These are phyloP conservation scores for Heliconius cydno DNA, from an alignment of 2,888 invertebrate species.

Conservation along the genomic window DNA sequence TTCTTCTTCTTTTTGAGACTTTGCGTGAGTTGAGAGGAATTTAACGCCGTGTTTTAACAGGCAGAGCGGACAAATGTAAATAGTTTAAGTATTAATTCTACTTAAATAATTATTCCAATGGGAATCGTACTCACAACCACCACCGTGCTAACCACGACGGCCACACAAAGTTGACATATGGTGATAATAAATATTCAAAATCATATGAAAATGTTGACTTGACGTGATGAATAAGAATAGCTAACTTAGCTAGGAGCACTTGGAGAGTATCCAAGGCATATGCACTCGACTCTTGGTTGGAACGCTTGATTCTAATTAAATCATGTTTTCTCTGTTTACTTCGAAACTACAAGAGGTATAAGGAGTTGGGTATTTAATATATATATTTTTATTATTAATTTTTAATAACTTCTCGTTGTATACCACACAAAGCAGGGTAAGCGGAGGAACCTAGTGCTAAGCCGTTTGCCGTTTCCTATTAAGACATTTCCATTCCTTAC, in stretches of 20 bases:
- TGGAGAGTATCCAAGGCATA: neutral
- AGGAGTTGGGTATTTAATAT: neutral
- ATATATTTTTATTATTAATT: no score
- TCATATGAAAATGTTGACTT: neutral
- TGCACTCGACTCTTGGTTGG: neutral
- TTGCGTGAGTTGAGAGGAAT: no score
- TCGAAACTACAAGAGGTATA: neutral
- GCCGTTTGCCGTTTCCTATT: no score
- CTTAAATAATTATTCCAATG: neutral
- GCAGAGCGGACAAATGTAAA: no score
- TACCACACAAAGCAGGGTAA: no score
- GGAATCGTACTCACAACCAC: neutral
- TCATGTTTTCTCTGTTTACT: neutral
- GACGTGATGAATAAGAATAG: neutral
- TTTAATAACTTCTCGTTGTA: no score
- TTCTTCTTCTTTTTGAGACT: no score
- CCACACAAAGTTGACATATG: neutral
- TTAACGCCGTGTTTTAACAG: no score
- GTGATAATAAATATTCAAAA: neutral
- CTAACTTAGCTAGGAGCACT: neutral
- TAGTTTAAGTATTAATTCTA: neutral
- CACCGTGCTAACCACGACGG: neutral
- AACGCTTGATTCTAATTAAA: neutral
- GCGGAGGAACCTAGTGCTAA: no score
- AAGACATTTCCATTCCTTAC: no score